phyloP scores from a whole-genome alignment of 2,797 vertebrate species.

The Mormyrus proboscirostris region DNA sequence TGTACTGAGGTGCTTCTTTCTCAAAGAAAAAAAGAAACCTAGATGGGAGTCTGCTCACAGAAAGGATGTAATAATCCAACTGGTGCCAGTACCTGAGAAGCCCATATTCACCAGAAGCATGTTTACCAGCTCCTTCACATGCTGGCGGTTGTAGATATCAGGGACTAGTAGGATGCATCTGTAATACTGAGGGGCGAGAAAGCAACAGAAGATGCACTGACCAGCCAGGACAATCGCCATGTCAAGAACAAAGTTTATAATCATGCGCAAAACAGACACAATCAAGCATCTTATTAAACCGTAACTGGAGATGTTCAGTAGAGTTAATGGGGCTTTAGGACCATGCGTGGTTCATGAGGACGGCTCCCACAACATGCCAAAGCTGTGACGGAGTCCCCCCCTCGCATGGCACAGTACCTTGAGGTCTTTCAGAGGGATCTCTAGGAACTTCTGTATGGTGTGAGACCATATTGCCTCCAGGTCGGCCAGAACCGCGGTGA shows the following conservation, averaged over 20 bases:
- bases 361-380: neutral
- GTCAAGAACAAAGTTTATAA: neutral
- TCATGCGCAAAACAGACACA: neutral
- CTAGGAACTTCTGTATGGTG: slow-evolving; percentile 85
- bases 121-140: slow-evolving; percentile 89
- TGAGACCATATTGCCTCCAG: slow-evolving; percentile 91
- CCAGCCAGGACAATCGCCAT: neutral
- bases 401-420: slow-evolving; percentile 67
- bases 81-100: slow-evolving; percentile 76
- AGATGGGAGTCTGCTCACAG: neutral
- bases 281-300: neutral
- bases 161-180: slow-evolving; percentile 92
- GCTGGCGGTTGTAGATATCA: slow-evolving; percentile 91
- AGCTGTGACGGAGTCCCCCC: neutral
- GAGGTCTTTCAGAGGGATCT: slow-evolving; percentile 89
- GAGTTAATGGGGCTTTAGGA: neutral
- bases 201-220: neutral
- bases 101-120: slow-evolving; percentile 91
- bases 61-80: neutral
- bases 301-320: neutral
- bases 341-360: neutral
- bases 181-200: slow-evolving; percentile 74
- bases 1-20: neutral
- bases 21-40: neutral
- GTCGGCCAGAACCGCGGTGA: slow-evolving; percentile 79